Conservation (phyloP, 2,888 invertebrate species). For the Drosophila hamatofila region DNA sequence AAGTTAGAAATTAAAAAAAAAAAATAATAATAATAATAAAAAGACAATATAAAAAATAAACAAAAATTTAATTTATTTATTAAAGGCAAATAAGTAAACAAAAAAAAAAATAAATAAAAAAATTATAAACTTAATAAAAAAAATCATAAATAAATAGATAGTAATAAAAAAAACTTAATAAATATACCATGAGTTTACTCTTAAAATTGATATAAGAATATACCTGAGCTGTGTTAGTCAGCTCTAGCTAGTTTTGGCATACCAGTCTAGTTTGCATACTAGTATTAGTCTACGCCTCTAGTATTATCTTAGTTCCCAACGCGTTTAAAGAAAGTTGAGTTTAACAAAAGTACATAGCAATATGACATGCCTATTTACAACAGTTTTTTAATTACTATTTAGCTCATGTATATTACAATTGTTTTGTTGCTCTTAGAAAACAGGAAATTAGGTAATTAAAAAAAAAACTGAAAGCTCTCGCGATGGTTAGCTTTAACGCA, state of each 20-base stretch:
- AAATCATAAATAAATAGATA: neutral
- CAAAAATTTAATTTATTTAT: too few species aligned
- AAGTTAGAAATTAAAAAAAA: too few species aligned
- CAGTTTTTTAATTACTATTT: neutral
- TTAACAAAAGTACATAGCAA: neutral
- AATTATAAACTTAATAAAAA: too few species aligned
- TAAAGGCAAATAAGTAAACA: too few species aligned
- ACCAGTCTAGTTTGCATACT: neutral
- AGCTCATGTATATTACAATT: neutral
- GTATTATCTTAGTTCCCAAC: neutral
- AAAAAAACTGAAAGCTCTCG: neutral
- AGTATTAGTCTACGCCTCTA: neutral
- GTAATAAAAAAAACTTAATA: neutral
- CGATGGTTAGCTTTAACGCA: neutral
- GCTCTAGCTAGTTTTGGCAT: neutral
- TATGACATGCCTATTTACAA: neutral
- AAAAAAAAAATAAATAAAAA: too few species aligned
- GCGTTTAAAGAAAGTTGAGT: neutral
- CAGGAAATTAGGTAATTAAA: conserved; percentile 11
- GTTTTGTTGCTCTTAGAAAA: neutral
- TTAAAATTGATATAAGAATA: neutral
- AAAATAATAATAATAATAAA: too few species aligned
- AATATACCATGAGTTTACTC: neutral
- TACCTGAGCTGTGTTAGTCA: too few species aligned
- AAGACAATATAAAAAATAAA: too few species aligned